Evolutionary conservation across 2,888 invertebrate species (phyloP), one percentile per base, ranked within the genome.

Genomic region (Drosophila neonasuta): DNA sequence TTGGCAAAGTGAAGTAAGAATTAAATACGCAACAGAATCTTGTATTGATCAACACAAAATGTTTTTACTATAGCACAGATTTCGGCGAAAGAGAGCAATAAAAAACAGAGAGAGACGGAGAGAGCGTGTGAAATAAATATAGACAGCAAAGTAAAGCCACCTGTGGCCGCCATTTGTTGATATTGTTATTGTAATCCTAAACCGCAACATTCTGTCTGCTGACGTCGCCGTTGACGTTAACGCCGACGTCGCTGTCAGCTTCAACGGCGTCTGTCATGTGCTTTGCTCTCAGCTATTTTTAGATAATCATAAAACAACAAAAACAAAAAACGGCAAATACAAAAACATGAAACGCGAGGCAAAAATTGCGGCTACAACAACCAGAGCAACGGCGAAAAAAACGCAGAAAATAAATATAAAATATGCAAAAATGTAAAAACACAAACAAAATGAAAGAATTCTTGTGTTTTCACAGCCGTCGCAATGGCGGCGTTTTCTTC

Each of bases 231-330:
- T 20, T 15, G 42, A 9, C 46, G 49, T 45, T 20, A 20, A 4
- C 20, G 20, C 20, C 13, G 50, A 15, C 32, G 50, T 29, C 42
- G 50, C 17, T 4, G 68, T 44, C 24, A 17, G 34, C 54, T 10
- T 50, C 36, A 41, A 24, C 49, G 39, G 59, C 41, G 68, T 45
- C 48, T 63, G 77, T 75, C 74, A 77, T 65, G 77, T 77, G 73
- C 72, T 59, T 58, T 63, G 72, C 72, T 62, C 52, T 61, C 32
- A 15, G 58, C 62, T 75, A 75, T 75, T 65, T 73, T 62, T 77
- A 75, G 74, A 73, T 57, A 50, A 62, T 68, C 61, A 59, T 72
- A 72, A 59, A 77, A 72, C 24, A 24, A 5, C 45, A 51, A 51
- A 30, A 32, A 34, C 5, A 11, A 32, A 32, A 32, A 20, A 20